These are phyloP conservation scores for Argopecten irradians DNA, from an alignment of 1,140 invertebrate genomes.

Conservation along the genomic window DNA sequence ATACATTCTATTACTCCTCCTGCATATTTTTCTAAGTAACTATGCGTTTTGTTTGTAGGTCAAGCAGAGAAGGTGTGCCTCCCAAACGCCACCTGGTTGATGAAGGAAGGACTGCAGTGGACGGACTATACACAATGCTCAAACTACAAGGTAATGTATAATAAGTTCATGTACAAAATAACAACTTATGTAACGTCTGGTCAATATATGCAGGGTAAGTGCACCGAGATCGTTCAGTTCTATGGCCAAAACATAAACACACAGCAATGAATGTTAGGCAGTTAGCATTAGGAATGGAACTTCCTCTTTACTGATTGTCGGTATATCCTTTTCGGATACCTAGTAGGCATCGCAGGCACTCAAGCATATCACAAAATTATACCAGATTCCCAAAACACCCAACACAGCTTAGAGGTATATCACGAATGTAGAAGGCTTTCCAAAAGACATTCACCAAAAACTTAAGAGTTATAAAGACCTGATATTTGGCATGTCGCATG, in stretches of 20 bases:
- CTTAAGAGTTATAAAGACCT: too few relatives aligned
- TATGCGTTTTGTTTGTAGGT: constrained; percentile 37
- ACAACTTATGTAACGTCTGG: neutral
- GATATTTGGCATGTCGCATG: too few relatives aligned
- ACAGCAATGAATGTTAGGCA: too few relatives aligned
- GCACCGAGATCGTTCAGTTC: neutral
- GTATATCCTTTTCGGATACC: too few relatives aligned
- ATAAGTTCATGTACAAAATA: neutral
- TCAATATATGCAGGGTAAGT: neutral
- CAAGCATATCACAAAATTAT: too few relatives aligned
- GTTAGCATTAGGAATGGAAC: too few relatives aligned
- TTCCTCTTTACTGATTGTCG: too few relatives aligned
- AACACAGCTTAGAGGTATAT: too few relatives aligned
- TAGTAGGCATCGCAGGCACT: too few relatives aligned
- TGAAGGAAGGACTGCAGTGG: constrained; percentile 31
- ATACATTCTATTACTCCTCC: neutral
- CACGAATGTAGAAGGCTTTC: too few relatives aligned
- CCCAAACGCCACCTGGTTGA: constrained; percentile 51
- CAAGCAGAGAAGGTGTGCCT: constrained; percentile 50
- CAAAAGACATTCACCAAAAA: too few relatives aligned
- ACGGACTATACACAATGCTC: constrained; percentile 55
- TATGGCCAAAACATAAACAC: neutral
- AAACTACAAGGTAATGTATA: constrained; percentile 49
- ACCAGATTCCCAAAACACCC: too few relatives aligned
- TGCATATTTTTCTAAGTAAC: neutral